Conservation (phyloP, 2,113 vertebrate species). For the Cyanoramphus novaezelandiae region DNA sequence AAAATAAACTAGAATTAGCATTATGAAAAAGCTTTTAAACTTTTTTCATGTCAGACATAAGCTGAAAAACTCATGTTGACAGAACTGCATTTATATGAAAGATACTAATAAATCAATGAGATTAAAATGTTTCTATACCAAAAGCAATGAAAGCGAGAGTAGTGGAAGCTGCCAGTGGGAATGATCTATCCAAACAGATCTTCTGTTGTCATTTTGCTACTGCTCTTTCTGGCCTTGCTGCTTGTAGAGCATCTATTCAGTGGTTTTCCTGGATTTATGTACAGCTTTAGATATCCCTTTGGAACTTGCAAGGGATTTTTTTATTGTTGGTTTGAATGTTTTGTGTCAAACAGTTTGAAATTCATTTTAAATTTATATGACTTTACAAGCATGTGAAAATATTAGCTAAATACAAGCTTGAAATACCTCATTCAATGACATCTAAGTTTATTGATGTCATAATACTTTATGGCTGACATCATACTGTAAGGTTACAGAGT, state of each 20-base stretch:
- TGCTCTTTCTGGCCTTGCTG: background rate
- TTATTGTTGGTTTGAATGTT: background rate
- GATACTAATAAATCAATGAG: background rate
- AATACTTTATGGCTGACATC: background rate
- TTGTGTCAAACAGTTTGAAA: background rate
- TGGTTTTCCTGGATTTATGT: background rate
- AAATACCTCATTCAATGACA: background rate
- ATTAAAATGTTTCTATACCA: background rate
- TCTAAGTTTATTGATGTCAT: background rate
- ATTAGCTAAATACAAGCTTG: background rate
- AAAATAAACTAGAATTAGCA: background rate
- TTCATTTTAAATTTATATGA: background rate
- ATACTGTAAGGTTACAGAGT: background rate
- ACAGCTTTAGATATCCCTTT: background rate
- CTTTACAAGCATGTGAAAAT: background rate
- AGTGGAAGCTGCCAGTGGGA: background rate
- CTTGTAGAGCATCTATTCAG: background rate
- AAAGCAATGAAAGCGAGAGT: background rate
- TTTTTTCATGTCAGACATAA: background rate
- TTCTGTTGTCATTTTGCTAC: background rate
- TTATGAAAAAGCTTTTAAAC: background rate
- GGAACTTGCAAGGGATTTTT: background rate
- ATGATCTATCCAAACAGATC: background rate
- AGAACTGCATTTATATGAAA: background rate
- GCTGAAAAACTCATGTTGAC: background rate